Conservation (phyloP, 2,113 vertebrate genomes). For the Platysternon megacephalum region DNA sequence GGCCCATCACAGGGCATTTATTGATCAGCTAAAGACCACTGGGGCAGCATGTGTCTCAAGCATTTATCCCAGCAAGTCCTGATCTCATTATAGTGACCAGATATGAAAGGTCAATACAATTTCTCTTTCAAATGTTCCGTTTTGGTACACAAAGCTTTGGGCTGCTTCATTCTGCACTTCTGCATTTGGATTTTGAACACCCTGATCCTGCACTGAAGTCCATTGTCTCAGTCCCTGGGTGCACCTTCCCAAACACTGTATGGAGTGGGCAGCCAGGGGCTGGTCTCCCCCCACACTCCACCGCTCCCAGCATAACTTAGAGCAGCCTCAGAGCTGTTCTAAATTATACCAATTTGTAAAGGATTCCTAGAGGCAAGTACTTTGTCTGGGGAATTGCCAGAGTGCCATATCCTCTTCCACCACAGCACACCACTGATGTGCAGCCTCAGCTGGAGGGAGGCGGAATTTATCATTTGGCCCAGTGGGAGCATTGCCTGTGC, state of each 20-base stretch:
- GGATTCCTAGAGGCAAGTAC: not conserved
- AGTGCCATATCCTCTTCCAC: not conserved
- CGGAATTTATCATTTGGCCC: not conserved
- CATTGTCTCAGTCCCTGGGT: not conserved
- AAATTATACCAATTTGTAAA: not conserved
- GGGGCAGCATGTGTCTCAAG: too few relatives aligned
- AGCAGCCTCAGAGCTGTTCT: not conserved
- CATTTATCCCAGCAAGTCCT: not conserved
- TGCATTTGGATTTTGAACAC: not conserved
- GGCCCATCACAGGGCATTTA: not conserved
- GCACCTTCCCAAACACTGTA: not conserved
- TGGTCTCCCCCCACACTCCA: fast-evolving
- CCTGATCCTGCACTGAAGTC: not conserved
- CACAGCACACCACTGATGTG: not conserved
- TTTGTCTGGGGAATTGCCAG: not conserved
- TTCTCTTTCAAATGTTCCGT: not conserved
- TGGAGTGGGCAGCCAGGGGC: not conserved
- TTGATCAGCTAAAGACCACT: not conserved
- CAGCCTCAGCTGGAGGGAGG: not conserved
- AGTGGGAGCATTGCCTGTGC: not conserved
- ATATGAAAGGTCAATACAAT: not conserved
- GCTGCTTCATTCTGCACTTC: not conserved
- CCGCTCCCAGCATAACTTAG: not conserved
- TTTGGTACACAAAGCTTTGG: not conserved
- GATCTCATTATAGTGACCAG: not conserved